These are phyloP conservation scores for Alcedo atthis DNA, from an alignment of 2,797 vertebrate genomes.

Conservation along the genomic window DNA sequence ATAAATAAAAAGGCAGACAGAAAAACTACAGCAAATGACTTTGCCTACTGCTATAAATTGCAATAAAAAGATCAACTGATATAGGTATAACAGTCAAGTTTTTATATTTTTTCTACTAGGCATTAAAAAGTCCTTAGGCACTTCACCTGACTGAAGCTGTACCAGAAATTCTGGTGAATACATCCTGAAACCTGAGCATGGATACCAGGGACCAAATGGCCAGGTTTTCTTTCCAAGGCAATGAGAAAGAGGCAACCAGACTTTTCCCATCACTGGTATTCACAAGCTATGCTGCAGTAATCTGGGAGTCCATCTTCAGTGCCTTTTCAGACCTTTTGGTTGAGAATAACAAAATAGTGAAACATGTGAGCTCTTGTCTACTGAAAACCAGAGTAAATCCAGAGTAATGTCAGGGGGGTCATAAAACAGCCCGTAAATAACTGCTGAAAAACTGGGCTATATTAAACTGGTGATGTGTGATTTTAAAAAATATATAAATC, in stretches of 20 bases:
- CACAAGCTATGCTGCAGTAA: rapidly evolving
- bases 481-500: background rate
- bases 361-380: background rate
- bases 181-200: background rate
- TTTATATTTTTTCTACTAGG: background rate
- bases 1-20: slow-evolving; percentile 15
- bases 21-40: background rate
- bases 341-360: background rate
- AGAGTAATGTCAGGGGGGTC: background rate
- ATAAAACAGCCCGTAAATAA: slow-evolving; percentile 29
- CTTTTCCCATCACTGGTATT: background rate
- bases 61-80: background rate
- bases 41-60: background rate
- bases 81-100: background rate
- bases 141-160: background rate
- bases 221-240: background rate
- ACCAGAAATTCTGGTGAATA: background rate
- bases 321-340: background rate
- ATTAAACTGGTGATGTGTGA: background rate
- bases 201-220: background rate
- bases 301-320: background rate
- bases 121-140: background rate
- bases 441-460: background rate
- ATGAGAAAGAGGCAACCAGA: rapidly evolving
- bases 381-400: slow-evolving; percentile 11